Evolutionary conservation across 2,113 vertebrate species (phyloP), one percentile per base, ranked within the genome.

Genomic region (Alosa alosa): DNA sequence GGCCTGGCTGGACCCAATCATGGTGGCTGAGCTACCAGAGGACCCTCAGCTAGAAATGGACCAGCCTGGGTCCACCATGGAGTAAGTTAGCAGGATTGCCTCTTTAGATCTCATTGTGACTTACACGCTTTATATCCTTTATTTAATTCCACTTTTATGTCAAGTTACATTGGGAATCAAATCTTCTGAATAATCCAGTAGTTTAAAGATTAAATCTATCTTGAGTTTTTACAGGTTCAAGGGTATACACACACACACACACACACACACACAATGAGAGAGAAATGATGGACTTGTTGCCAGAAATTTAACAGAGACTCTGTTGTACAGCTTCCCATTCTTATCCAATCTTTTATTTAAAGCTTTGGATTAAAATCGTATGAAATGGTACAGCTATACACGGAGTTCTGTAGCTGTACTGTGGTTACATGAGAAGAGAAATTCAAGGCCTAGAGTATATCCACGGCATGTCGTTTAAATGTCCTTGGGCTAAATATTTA

Each of bases 1-100:
- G n/a, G 82, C 55, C 82, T 36, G 6, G 10, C 25, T 44, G 45
- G 81, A 87, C 45, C n/a, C 81, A 22, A 82, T 49, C 20, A 55
- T 50, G n/a, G 57, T 60, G 13, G 31, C 22, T 2, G 85, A 86
- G 86, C 52, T 50, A 31, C 57, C 86, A 82, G 81, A 83, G 6
- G 39, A 81, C 8, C 20, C 31, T 15, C 44, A 8, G n/a, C 22
- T 87, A 11, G 45, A 68, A 36, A 11, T 15, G 25, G 72, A 36
- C 72, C 25, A 78, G 25, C 72, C 72, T 39, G 72, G 13, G 31
- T 39, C 9, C 36, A 78, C 4, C 36, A 39, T 17, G 1, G 72
- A 78, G 72, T 78, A 17, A 78, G 72, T 78, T 9, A 25, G n/a
- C 7, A 68, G 6, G 25, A 57, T 57, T 9, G 22, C 0, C 9